Conservation (phyloP, 2,113 vertebrate genomes). For the Ia io region DNA sequence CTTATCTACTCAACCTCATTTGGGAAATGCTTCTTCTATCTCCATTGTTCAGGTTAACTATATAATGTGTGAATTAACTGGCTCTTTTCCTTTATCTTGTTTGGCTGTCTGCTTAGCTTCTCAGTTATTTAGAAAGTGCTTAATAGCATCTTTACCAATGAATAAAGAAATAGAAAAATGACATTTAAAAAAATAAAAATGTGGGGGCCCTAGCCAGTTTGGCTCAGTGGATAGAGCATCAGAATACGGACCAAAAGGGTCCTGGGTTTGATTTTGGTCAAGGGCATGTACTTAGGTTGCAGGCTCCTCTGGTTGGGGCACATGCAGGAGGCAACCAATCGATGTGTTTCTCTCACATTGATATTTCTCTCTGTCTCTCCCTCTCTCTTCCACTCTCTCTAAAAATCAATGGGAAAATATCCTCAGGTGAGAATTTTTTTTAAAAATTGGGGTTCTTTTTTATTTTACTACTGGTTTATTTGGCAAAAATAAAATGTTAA, state of each 20-base stretch:
- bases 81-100: background rate
- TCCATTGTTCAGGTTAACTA: background rate
- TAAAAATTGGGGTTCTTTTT: background rate
- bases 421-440: no score
- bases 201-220: no score
- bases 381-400: no score
- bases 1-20: background rate
- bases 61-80: background rate
- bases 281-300: no score
- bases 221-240: no score
- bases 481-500: background rate
- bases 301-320: no score
- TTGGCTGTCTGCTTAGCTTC: background rate
- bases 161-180: constrained; percentile 43
- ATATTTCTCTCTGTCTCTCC: no score
- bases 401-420: no score
- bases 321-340: no score
- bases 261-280: no score
- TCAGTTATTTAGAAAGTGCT: constrained; percentile 24
- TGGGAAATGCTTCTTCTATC: background rate
- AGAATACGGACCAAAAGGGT: no score
- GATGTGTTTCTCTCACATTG: no score
- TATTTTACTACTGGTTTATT: background rate
- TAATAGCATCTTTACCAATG: background rate
- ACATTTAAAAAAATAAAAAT: background rate